Base-by-base conservation (phyloP, 2,888 invertebrate genomes). In the Tipula vernalis region DNA sequence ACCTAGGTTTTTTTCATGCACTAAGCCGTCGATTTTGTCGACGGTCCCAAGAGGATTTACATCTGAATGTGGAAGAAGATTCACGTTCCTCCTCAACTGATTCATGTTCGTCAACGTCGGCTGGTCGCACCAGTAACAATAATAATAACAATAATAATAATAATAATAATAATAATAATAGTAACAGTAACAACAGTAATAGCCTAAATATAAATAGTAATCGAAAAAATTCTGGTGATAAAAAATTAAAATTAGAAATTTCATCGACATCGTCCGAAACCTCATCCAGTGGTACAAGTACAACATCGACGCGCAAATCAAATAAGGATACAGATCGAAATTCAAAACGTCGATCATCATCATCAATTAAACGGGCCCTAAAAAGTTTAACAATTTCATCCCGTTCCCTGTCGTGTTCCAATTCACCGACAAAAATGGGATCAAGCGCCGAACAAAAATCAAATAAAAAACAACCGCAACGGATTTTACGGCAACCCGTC, bases 401-500 rank as follows among this genome's bases (percentile, higher is more conserved):
- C 15, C 93, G 95, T 87, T 95, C 95, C 4, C 93, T 94, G 86
- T 95, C 95, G 84, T 93, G 94, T 90, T 94, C 93, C 87, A 94
- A 94, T 42, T 91, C 90, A 39, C 90, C 91, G 12, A 89, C 89
- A 4, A 90, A 90, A 86, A 84, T 15, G 28, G 88, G 28, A 28
- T 2, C 28, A 28, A 28, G 41, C 12, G 13, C 18, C 47, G 47
- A 3, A 87, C 71, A 84, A 87, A 88, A 86, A 83, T 83, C 85
- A 51, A 86, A 44, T 71, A 36, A 86, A 47, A 91, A 92, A 51
- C 93, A 94, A 87, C 96, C 95, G 0, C 95, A 96, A 90, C 93
- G 95, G 89, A 96, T 97, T 88, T 92, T 96, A 8, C 93, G 97
- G 57, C 93, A 95, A 86, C 96, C 96, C 0, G 95, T 96, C 12